Conservation (phyloP, 1,140 invertebrate genomes). For the Camponotus vicinus region DNA sequence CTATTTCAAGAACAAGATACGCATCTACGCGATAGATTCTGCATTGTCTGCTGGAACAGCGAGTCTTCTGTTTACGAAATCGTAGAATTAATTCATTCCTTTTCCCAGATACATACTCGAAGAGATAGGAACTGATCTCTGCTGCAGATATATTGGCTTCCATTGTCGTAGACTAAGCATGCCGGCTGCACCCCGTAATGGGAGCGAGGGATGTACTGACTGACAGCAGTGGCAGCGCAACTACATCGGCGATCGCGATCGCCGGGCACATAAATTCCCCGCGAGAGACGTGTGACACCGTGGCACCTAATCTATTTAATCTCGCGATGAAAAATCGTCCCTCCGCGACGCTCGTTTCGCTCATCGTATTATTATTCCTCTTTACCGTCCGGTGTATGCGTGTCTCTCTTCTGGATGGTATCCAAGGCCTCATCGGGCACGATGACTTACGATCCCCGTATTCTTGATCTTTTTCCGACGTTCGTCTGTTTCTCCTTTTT, state of each 20-base stretch:
- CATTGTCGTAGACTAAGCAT: slow-evolving; percentile 51
- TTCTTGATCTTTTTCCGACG: slow-evolving; percentile 40
- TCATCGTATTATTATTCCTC: slow-evolving; percentile 71
- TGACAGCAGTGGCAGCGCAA: slow-evolving; percentile 29
- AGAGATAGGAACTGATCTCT: slow-evolving; percentile 41
- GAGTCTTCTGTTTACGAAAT: slow-evolving; percentile 12
- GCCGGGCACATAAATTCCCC: slow-evolving; percentile 60
- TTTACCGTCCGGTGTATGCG: not conserved
- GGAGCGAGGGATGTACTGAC: slow-evolving; percentile 39
- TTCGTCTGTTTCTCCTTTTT: not conserved
- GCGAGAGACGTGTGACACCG: slow-evolving; percentile 18
- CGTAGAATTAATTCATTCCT: slow-evolving; percentile 32
- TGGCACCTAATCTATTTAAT: slow-evolving; percentile 70
- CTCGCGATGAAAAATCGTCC: slow-evolving; percentile 69
- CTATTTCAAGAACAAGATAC: not conserved
- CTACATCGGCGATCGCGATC: slow-evolving; percentile 51
- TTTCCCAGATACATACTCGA: not conserved
- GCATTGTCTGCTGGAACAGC: not conserved
- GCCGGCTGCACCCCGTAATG: slow-evolving; percentile 25
- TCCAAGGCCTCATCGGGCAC: slow-evolving; percentile 60
- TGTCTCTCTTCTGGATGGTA: slow-evolving; percentile 40
- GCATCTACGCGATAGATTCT: not conserved
- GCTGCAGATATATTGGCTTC: slow-evolving; percentile 39
- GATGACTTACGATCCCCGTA: slow-evolving; percentile 50
- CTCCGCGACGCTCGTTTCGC: slow-evolving; percentile 55